These are phyloP conservation scores for Pangasius macronema DNA, from an alignment of 2,797 vertebrate species.

Conservation along the genomic window DNA sequence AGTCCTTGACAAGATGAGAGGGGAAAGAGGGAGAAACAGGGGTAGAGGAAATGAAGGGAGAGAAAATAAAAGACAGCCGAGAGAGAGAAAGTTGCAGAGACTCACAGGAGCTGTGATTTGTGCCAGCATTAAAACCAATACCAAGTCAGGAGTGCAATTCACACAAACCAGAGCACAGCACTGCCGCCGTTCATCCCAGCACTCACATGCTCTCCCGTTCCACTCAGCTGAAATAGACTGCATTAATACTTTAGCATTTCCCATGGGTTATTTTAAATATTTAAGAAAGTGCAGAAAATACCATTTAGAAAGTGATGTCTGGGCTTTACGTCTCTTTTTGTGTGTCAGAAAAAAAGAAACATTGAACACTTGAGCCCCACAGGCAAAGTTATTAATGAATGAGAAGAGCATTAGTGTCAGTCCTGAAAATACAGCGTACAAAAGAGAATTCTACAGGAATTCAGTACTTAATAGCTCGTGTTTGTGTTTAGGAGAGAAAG, in stretches of 20 bases:
- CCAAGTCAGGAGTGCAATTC: conserved; percentile 1
- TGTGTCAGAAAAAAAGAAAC: conserved; percentile 11
- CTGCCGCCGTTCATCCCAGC: neutral
- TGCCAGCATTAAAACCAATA: neutral
- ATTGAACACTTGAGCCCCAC: neutral
- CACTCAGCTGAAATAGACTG: conserved; percentile 4
- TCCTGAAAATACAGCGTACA: neutral
- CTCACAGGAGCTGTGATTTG: neutral
- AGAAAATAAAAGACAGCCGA: neutral
- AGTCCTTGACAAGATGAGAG: neutral
- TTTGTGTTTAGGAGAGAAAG: too few species aligned
- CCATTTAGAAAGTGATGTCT: conserved; percentile 10
- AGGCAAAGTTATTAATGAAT: conserved; percentile 8
- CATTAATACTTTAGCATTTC: conserved; percentile 24
- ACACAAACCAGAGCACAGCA: conserved; percentile 23
- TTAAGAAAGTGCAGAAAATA: conserved; percentile 24
- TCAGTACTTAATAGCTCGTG: neutral
- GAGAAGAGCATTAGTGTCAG: conserved; percentile 9
- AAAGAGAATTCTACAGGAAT: neutral
- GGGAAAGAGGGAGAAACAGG: neutral
- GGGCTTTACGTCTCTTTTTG: neutral
- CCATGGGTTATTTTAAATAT: conserved; percentile 18
- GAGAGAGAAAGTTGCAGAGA: neutral
- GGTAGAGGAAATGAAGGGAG: neutral
- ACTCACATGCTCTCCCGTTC: neutral